phyloP scores from a whole-genome alignment of 2,888 invertebrate genomes.

The Scaptomyza cyrtandrae region DNA sequence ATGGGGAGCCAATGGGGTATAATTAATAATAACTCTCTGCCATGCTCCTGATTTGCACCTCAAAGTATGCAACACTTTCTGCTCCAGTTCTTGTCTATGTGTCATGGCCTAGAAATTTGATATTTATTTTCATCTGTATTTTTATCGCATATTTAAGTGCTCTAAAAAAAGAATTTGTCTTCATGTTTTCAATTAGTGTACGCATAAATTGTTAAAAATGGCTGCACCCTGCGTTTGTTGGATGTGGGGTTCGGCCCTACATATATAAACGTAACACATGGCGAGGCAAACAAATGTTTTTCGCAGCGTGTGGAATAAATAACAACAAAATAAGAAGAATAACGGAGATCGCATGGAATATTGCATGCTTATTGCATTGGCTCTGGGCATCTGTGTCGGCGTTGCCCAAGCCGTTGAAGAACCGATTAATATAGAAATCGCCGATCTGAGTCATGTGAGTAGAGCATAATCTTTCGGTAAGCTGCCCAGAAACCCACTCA shows the following conservation, averaged over 20 bases:
- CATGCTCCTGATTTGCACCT: not conserved
- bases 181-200: conserved; percentile 59
- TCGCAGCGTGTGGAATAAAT: conserved; percentile 2
- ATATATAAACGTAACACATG: conserved; percentile 30
- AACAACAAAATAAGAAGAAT: conserved; percentile 2
- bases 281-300: conserved; percentile 11
- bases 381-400: conserved; percentile 53
- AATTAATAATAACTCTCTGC: not conserved
- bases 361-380: conserved; percentile 38
- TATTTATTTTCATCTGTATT: not conserved
- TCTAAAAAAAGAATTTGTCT: conserved; percentile 47
- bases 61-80: conserved; percentile 34
- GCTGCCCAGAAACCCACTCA: not conserved
- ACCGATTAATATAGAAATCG: conserved; percentile 19
- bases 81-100: not conserved
- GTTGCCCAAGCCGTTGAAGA: conserved; percentile 34
- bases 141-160: conserved; percentile 47
- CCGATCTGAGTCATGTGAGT: conserved; percentile 66
- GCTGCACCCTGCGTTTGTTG: conserved; percentile 52
- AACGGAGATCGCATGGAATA: conserved; percentile 18
- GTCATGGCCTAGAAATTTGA: conserved; percentile 4
- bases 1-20: too few relatives aligned
- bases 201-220: conserved; percentile 18
- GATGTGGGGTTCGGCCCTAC: conserved; percentile 30
- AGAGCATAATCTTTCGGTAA: not conserved